Conservation (phyloP, 2,113 vertebrate genomes). For the Sinocyclocheilus maitianheensis region DNA sequence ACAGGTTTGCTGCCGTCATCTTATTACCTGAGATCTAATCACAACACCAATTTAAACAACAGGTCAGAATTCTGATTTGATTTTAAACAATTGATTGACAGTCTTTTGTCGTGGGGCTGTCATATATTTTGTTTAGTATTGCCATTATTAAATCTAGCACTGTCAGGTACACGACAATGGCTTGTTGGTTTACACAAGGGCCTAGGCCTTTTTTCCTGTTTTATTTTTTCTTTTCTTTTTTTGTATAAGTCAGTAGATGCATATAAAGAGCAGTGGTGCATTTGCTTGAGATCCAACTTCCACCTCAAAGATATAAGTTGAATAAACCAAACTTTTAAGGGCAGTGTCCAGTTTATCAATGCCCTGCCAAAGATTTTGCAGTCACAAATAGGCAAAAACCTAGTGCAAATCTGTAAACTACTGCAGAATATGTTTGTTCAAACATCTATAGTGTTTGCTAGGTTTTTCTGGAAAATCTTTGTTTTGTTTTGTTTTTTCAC, state of each 20-base stretch:
- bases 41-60: conserved; percentile 2
- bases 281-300: too few species aligned
- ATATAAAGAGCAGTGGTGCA: not conserved
- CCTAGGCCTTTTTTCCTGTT: too few species aligned
- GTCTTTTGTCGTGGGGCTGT: not conserved
- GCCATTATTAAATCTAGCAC: not conserved
- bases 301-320: too few species aligned
- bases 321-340: too few species aligned
- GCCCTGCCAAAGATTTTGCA: not conserved
- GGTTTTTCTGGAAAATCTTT: not conserved
- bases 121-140: not conserved
- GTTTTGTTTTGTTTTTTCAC: not conserved
- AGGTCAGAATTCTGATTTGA: not conserved
- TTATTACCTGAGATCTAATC: conserved; percentile 88
- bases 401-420: not conserved
- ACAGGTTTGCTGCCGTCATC: conserved; percentile 90
- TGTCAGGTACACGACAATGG: not conserved
- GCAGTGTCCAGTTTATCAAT: not conserved
- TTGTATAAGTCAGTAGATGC: not conserved
- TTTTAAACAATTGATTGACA: not conserved
- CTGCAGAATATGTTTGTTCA: too few species aligned
- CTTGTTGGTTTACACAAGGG: not conserved
- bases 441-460: too few species aligned
- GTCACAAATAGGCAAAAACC: not conserved
- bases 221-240: too few species aligned